Evolutionary conservation across 2,888 invertebrate species (phyloP).

Genomic region (Sarcophaga subvicina): DNA sequence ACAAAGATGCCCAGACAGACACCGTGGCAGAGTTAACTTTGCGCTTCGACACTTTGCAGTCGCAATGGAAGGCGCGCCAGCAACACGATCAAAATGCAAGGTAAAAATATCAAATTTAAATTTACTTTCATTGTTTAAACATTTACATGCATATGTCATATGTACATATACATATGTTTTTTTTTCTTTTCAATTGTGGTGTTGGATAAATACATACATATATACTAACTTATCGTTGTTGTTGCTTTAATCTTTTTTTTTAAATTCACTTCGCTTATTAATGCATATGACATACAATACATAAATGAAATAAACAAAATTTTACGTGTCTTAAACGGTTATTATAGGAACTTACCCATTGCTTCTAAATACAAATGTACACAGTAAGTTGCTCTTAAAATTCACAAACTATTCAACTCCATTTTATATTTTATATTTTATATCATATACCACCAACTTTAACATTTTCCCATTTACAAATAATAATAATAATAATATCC

Average conservation of each 20-base stretch:
- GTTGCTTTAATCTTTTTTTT: conserved; percentile 64
- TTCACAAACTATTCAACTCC: conserved; percentile 18
- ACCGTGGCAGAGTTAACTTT: conserved; percentile 86
- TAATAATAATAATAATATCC: no score
- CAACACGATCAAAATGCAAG: conserved; percentile 90
- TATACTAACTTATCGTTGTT: conserved; percentile 57
- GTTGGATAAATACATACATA: conserved; percentile 43
- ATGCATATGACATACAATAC: conserved; percentile 42
- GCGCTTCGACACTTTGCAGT: conserved; percentile 87
- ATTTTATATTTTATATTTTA: no score
- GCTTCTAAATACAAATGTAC: conserved; percentile 86
- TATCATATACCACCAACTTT: no score
- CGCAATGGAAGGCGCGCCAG: conserved; percentile 88
- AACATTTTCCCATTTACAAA: no score
- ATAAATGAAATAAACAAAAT: conserved; percentile 45
- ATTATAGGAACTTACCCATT: conserved; percentile 82
- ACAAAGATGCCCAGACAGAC: conserved; percentile 86
- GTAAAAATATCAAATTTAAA: conserved; percentile 80
- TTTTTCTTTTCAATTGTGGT: conserved; percentile 40
- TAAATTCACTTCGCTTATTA: conserved; percentile 23
- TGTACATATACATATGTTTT: no score
- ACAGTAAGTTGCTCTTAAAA: conserved; percentile 84
- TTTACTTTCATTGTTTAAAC: not conserved
- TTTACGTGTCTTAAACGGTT: conserved; percentile 66
- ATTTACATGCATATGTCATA: not conserved